Percentiles rank a stretch among this genome's conserved stretches.
phyloP scores from a whole-genome alignment of 1,140 invertebrate species.

The Teleopsis dalmanni region DNA sequence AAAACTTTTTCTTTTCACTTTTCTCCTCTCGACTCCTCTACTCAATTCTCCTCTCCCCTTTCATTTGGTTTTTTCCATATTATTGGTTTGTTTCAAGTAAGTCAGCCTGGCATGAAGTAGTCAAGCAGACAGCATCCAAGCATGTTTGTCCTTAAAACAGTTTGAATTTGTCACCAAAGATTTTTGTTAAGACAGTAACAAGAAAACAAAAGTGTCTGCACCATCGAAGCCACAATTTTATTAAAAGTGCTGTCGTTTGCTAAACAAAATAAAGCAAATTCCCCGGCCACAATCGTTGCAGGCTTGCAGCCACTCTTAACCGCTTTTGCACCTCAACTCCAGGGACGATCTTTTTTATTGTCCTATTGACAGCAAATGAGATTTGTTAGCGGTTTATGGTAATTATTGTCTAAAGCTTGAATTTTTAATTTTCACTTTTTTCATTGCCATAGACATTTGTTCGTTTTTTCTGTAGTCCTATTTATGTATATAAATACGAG shows the following conservation, averaged over 20 bases:
- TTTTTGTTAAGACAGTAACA: constrained; percentile 7
- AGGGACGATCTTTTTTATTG: not conserved
- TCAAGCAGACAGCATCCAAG: constrained; percentile 3
- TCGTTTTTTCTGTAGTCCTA: not conserved
- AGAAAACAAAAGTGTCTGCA: not conserved
- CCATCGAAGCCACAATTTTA: constrained; percentile 10
- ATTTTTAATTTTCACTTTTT: constrained; percentile 10
- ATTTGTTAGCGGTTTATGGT: constrained; percentile 18
- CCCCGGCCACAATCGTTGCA: not conserved
- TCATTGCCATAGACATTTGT: not conserved
- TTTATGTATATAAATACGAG: not conserved
- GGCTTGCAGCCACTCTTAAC: constrained; percentile 4
- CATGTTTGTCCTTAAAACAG: not conserved
- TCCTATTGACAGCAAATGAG: constrained; percentile 17
- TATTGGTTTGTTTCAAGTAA: not conserved
- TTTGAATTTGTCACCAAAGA: constrained; percentile 13
- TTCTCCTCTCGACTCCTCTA: constrained; percentile 6
- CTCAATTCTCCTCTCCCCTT: not conserved
- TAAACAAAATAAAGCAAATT: constrained; percentile 2
- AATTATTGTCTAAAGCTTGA: constrained; percentile 12
- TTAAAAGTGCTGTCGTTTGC: constrained; percentile 12
- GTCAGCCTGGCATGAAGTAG: not conserved
- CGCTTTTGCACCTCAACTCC: not conserved
- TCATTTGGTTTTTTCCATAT: not conserved
- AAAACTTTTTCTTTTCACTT: constrained; percentile 4